phyloP scores from a whole-genome alignment of 1,140 invertebrate genomes.

The Nasonia vitripennis region DNA sequence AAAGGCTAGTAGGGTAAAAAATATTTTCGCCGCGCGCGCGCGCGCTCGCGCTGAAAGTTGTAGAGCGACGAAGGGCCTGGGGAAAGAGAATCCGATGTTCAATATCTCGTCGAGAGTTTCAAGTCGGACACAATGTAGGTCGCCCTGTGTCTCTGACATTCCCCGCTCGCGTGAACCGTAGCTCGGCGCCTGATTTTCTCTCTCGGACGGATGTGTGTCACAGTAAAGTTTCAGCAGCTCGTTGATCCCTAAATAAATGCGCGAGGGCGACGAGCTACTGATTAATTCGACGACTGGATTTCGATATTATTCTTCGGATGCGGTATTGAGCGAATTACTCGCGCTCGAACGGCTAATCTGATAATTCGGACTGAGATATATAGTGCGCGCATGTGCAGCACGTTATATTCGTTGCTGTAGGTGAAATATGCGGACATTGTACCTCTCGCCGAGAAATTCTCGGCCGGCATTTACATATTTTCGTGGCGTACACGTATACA shows the following conservation, averaged over 20 bases:
- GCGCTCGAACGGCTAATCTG: no score
- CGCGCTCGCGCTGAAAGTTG: constrained; percentile 12
- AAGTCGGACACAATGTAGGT: constrained; percentile 56
- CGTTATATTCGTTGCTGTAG: no score
- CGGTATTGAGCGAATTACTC: no score
- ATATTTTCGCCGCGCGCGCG: constrained; percentile 24
- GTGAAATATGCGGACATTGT: background rate
- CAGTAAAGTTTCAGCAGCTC: background rate
- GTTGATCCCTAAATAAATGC: no score
- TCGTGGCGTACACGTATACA: background rate
- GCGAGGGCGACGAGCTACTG: no score
- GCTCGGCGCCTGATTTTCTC: background rate
- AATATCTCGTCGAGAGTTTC: constrained; percentile 55
- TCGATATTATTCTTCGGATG: no score
- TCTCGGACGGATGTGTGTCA: background rate
- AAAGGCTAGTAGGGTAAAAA: constrained; percentile 12
- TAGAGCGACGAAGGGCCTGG: background rate
- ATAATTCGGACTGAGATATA: no score
- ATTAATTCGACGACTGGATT: no score
- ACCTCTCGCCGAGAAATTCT: background rate
- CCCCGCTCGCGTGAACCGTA: constrained; percentile 42
- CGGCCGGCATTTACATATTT: background rate
- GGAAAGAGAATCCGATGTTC: constrained; percentile 47
- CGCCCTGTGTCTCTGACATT: constrained; percentile 52
- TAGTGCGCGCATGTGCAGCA: no score